Conservation (phyloP, 1,140 invertebrate genomes). For the Macrotrachela quadricornifera region DNA sequence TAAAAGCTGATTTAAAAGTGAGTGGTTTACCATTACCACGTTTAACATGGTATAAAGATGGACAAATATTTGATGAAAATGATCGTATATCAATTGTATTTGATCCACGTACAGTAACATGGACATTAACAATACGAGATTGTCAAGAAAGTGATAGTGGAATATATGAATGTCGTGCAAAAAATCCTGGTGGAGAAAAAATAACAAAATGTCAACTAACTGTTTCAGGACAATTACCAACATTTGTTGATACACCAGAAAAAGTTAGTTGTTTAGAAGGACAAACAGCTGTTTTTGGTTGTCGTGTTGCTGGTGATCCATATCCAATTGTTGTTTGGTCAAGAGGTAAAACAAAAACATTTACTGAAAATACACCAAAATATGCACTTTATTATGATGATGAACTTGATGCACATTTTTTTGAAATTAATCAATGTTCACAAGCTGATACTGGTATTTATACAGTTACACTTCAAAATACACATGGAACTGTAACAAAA, state of each 20-base stretch:
- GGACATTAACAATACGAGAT: background rate
- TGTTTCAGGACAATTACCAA: background rate
- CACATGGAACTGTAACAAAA: conserved; percentile 19
- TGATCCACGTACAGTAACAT: background rate
- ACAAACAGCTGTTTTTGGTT: background rate
- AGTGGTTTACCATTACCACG: conserved; percentile 15
- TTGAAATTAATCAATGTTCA: conserved; percentile 17
- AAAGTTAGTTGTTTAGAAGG: background rate
- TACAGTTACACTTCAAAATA: conserved; percentile 1
- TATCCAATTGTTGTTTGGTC: background rate
- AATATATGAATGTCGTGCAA: conserved; percentile 5
- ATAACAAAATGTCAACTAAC: conserved; percentile 9
- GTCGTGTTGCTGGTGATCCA: background rate
- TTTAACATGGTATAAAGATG: conserved; percentile 17
- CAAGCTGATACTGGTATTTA: background rate
- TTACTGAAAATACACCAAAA: too few relatives aligned
- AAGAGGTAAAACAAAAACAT: background rate
- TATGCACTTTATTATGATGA: conserved; percentile 18
- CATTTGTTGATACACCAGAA: background rate
- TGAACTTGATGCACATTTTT: conserved; percentile 17
- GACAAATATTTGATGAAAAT: conserved; percentile 6
- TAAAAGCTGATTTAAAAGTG: conserved; percentile 12
- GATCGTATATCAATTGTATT: background rate
- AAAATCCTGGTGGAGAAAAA: conserved; percentile 9
- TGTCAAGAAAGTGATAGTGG: background rate